Evolutionary conservation across 2,888 invertebrate species (phyloP).

Genomic region (Adela reaumurella): DNA sequence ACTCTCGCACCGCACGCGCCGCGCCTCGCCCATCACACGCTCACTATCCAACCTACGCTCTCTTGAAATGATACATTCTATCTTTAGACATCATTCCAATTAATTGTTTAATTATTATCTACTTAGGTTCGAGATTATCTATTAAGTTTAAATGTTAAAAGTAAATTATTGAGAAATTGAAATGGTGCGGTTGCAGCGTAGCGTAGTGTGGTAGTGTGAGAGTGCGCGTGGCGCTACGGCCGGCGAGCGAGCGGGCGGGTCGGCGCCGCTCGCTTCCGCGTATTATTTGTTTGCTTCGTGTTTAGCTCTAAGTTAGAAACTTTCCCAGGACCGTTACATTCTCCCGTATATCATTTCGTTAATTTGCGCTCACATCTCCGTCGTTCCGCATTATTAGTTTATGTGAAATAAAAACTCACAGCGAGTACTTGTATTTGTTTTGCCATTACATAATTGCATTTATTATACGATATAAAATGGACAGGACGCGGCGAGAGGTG

Average conservation of each 20-base stretch:
- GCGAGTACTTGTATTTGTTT: not conserved
- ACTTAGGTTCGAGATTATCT: conserved; percentile 35
- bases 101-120: conserved; percentile 45
- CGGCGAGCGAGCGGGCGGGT: no score
- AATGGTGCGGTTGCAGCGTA: not conserved
- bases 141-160: conserved; percentile 20
- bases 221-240: no score
- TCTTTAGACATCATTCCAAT: conserved; percentile 43
- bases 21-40: not conserved
- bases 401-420: not conserved
- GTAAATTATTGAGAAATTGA: not conserved
- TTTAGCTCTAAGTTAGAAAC: not conserved
- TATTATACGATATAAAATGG: not conserved
- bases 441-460: not conserved
- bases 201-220: not conserved
- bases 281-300: not conserved
- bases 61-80: not conserved
- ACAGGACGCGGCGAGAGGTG: not conserved
- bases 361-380: no score
- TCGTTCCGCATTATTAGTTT: no score
- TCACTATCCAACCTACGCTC: not conserved
- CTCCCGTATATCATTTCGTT: no score
- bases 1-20: conserved; percentile 31
- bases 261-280: no score
- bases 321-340: no score